Evolutionary conservation across 2,888 invertebrate genomes (phyloP), one percentile per base, ranked within the genome.

Genomic region (Vandiemenella viatica): DNA sequence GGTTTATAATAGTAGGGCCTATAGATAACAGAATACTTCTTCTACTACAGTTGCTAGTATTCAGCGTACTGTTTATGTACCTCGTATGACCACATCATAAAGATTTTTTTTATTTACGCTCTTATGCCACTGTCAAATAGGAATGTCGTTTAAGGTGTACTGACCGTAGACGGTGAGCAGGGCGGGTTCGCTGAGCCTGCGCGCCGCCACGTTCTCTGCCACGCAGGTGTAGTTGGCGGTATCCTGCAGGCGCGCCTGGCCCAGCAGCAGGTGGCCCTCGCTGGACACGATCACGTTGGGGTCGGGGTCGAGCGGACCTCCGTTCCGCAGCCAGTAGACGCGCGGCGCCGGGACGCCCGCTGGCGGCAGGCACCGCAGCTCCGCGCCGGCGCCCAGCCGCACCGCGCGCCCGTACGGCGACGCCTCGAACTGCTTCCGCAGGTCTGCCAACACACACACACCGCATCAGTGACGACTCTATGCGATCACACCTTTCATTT

Each of bases 181-280:
- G 1, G 90, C 92, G 1, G 89, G 80, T 54, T 88, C 85, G 49
- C 88, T 87, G 57, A 82, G 74, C 55, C 91, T 74, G 60, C 83
- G 83, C 19, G 84, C 87, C 2, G 91, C 92, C 50, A 90, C 81
- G 65, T 95, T 95, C 66, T 90, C 87, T 1, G 92, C 93, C 23
- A 90, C 89, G 66, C 95, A 96, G 50, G 91, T 91, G 69, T 92
- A 96, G 75, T 95, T 96, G 47, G 89, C 93, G 69, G 86, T 86
- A 68, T 95, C 90, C 69, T 80, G 75, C 32, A 91, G 75, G 46
- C 88, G 76, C 48, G 90, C 90, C 64, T 91, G 84, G 44, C 88
- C 84, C 56, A 93, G 82, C 43, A 90, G 74, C 52, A 92, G 75
- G 61, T 86, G 88, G 2, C 89, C 90, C 61, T 90, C 87, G 61